A percentile compares a stretch with the other conserved stretches of the same genome.
Conservation (phyloP, 1,140 invertebrate genomes). For the Dreissena polymorpha region DNA sequence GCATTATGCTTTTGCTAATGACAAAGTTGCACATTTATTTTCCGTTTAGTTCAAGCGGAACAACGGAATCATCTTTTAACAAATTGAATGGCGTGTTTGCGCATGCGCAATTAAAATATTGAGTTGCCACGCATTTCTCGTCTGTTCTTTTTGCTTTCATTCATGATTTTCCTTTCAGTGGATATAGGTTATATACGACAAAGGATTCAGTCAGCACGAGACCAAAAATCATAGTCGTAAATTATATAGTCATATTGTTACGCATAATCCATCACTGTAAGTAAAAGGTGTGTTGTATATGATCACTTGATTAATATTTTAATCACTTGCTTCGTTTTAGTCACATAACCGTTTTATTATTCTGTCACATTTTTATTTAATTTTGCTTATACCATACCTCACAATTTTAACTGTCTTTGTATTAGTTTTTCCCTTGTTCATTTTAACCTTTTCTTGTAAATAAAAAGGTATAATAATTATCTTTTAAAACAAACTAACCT, state of each 20-base stretch:
- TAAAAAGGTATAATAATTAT: too few relatives aligned
- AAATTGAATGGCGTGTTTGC: too few relatives aligned
- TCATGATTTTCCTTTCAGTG: slow-evolving; percentile 43
- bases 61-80: too few relatives aligned
- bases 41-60: too few relatives aligned
- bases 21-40: too few relatives aligned
- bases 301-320: not conserved
- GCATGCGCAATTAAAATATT: too few relatives aligned
- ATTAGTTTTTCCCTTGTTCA: not conserved
- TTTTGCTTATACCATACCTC: not conserved
- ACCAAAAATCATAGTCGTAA: slow-evolving; percentile 52
- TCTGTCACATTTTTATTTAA: not conserved
- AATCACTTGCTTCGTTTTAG: slow-evolving; percentile 17
- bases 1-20: too few relatives aligned
- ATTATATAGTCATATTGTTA: slow-evolving; percentile 5
- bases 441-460: too few relatives aligned
- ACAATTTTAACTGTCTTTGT: slow-evolving; percentile 14
- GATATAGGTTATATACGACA: slow-evolving; percentile 48
- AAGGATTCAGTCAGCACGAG: slow-evolving; percentile 40
- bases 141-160: too few relatives aligned
- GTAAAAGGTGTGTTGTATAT: slow-evolving; percentile 28
- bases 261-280: slow-evolving; percentile 27
- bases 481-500: slow-evolving; percentile 3
- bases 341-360: slow-evolving; percentile 17
- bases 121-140: too few relatives aligned